These are phyloP conservation scores for Limnephilus auricula DNA, from an alignment of 2,888 invertebrate genomes.

Conservation along the genomic window DNA sequence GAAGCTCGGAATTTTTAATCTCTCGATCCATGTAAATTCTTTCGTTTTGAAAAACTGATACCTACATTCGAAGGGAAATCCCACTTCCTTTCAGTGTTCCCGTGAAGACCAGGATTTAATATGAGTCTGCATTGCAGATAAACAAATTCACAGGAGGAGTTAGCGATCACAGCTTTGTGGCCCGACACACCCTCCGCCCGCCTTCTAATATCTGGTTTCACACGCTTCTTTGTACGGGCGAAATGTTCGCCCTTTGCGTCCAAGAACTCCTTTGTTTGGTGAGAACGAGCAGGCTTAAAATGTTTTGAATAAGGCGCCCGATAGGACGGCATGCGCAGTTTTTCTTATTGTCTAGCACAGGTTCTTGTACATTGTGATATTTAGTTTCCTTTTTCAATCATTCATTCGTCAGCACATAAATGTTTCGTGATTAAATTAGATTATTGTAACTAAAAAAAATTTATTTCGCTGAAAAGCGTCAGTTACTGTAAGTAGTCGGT, in stretches of 20 bases:
- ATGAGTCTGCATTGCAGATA: conserved; percentile 43
- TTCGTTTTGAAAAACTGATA: conserved; percentile 18
- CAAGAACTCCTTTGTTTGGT: conserved; percentile 18
- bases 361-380: neutral
- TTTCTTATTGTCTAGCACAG: neutral
- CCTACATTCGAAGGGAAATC: neutral
- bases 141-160: conserved; percentile 31
- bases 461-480: neutral
- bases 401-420: neutral
- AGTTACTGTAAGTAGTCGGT: neutral
- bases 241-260: conserved; percentile 17
- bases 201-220: conserved; percentile 54
- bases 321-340: neutral
- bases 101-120: conserved; percentile 28
- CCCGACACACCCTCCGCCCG: neutral
- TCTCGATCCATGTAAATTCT: neutral
- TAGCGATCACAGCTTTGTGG: conserved; percentile 26
- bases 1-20: neutral
- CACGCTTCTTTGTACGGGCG: conserved; percentile 29
- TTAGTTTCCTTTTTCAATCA: neutral
- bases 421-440: neutral
- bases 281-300: conserved; percentile 3
- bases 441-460: neutral
- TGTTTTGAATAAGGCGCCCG: neutral
- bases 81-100: neutral